These are phyloP conservation scores for Alitta virens DNA, from an alignment of 2,888 invertebrate species.

Conservation along the genomic window DNA sequence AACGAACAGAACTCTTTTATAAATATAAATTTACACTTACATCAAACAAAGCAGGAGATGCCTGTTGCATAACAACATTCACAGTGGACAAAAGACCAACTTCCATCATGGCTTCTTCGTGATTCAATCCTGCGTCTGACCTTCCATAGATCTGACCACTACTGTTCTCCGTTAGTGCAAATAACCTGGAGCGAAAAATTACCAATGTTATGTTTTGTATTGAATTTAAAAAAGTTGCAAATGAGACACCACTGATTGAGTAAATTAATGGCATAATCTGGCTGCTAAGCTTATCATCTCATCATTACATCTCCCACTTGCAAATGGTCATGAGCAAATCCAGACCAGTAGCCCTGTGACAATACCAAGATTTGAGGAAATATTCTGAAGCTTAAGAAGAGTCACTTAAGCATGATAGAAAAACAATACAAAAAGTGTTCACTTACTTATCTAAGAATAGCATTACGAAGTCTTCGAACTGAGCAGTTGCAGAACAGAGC, in stretches of 20 bases:
- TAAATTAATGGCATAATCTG: too few relatives aligned
- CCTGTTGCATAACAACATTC: slow-evolving; percentile 70
- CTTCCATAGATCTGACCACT: slow-evolving; percentile 39
- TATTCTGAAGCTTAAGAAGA: background rate
- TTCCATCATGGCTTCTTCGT: slow-evolving; percentile 72
- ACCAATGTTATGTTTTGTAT: too few relatives aligned
- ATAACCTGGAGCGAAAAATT: too few relatives aligned
- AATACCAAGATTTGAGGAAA: background rate
- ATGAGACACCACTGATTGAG: too few relatives aligned
- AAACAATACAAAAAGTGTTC: background rate
- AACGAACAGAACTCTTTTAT: too few relatives aligned
- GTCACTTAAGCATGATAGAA: background rate
- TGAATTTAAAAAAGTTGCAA: too few relatives aligned
- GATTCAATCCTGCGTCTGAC: slow-evolving; percentile 62
- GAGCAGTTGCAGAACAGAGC: slow-evolving; percentile 76
- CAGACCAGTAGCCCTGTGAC: too few relatives aligned
- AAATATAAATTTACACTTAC: slow-evolving; percentile 32
- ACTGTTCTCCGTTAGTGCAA: slow-evolving; percentile 56
- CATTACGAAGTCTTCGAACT: slow-evolving; percentile 84
- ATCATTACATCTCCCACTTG: too few relatives aligned
- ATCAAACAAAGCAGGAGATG: slow-evolving; percentile 66
- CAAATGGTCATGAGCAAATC: too few relatives aligned
- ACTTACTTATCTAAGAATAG: slow-evolving; percentile 76
- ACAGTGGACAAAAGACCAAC: slow-evolving; percentile 69
- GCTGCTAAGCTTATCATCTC: too few relatives aligned